Percentiles rank a stretch among this genome's conserved stretches.
These are phyloP conservation scores for Diarsia dahlii DNA, from an alignment of 2,888 invertebrate genomes.

Conservation along the genomic window DNA sequence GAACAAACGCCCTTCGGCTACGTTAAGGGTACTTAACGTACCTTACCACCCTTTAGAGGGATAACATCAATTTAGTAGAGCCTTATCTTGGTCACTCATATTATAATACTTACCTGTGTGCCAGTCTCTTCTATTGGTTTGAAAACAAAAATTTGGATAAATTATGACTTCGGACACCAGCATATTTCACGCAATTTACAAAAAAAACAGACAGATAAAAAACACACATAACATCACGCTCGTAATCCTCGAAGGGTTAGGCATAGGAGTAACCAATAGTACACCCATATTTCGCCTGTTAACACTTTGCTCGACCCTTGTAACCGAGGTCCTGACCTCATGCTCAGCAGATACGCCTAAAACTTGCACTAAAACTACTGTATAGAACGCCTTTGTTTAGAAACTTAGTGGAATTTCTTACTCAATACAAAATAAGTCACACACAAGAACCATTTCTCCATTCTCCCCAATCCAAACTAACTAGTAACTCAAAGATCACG, in stretches of 20 bases:
- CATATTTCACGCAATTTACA: not conserved
- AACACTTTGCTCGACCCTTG: no score
- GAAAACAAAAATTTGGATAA: no score
- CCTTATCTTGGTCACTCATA: no score
- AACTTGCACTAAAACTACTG: not conserved
- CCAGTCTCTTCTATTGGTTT: no score
- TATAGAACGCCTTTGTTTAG: not conserved
- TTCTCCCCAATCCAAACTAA: not conserved
- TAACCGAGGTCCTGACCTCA: no score
- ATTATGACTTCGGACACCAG: not conserved
- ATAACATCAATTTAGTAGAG: no score
- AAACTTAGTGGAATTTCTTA: not conserved
- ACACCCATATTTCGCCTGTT: no score
- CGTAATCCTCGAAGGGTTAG: not conserved
- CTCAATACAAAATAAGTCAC: not conserved
- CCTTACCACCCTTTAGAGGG: no score
- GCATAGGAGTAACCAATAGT: not conserved
- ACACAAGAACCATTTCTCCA: not conserved
- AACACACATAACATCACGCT: not conserved
- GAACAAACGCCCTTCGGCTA: no score
- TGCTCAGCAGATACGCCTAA: not conserved
- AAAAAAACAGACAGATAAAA: not conserved
- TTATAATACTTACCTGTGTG: no score
- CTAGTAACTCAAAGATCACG: conserved; percentile 25
- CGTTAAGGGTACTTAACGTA: no score